Evolutionary conservation across 2,888 invertebrate genomes (phyloP), one percentile per base, ranked within the genome.

Genomic region (Agapetus fuscipes): DNA sequence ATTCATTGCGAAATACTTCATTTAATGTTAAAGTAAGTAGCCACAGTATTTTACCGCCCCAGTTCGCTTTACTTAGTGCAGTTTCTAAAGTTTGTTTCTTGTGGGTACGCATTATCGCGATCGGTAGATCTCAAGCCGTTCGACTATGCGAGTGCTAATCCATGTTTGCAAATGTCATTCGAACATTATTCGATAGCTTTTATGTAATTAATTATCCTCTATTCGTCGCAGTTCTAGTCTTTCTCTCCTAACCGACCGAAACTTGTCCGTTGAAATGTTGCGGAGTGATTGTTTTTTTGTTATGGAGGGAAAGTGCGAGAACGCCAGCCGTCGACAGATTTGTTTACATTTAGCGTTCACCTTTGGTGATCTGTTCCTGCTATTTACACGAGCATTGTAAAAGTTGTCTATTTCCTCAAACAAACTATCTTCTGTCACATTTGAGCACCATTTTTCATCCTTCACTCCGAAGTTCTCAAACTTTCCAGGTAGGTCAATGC

Each of bases 91-190:
- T 67, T 64, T 65, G 61, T 60, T 60, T 56, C 58, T 55, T 59
- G 55, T 56, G 62, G 61, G 62, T 66, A 64, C 65, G 66, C 68
- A 62, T 66, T 44, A 66, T 65, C 67, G 66, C 68, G 68, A 65
- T 64, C 60, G 60, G 59, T 62, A 60, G 58, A 59, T 60, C 56
- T 28, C 34, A 17, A 29, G 30, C 34, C 31, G 40, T 34, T n/a
- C n/a, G n/a, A 16, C 30, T 34, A 36, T 28, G 35, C 35, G 14
- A 30, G 36, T 20, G 25, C 27, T 14, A 30, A 26, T 40, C 34
- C 32, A 20, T 36, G 28, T 40, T 33, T 29, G n/a, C 24, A 11
- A 16, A 33, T 38, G 34, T 34, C 16, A 32, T n/a, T 28, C 4
- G 20, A 20, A 20, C 20, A 20, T 20, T 20, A 20, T 20, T 20